Conservation (phyloP, 1,140 invertebrate genomes). For the Platyscapa corneri region DNA sequence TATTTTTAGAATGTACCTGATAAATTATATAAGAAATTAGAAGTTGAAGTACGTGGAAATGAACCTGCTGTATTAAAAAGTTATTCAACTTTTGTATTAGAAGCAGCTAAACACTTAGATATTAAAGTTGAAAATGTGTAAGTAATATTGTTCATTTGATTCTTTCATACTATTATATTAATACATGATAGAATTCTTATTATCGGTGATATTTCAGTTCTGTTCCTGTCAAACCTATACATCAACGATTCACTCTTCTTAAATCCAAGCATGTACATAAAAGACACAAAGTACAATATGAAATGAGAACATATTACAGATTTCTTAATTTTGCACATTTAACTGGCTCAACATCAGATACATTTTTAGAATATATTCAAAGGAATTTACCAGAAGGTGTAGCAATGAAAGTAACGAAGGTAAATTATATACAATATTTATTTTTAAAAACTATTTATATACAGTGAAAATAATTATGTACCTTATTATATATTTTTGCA, state of each 20-base stretch:
- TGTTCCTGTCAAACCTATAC: conserved; percentile 81
- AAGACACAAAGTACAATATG: conserved; percentile 97
- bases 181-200: conserved; percentile 45
- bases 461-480: conserved; percentile 10
- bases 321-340: conserved; percentile 88
- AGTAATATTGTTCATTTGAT: conserved; percentile 56
- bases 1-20: conserved; percentile 73
- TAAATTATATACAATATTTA: conserved; percentile 64
- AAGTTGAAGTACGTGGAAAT: conserved; percentile 90
- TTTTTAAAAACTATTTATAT: conserved; percentile 39
- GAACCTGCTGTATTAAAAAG: conserved; percentile 91
- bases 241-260: conserved; percentile 86
- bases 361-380: conserved; percentile 96
- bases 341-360: conserved; percentile 96
- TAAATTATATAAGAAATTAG: conserved; percentile 87
- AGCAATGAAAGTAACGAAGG: conserved; percentile 94
- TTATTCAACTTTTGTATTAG: conserved; percentile 88
- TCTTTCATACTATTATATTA: background rate
- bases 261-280: conserved; percentile 94
- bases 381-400: conserved; percentile 98
- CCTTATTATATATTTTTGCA: conserved; percentile 9
- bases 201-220: conserved; percentile 75
- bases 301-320: conserved; percentile 93
- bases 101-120: conserved; percentile 85
- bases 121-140: conserved; percentile 85